phyloP scores from a whole-genome alignment of 2,797 vertebrate genomes.

The Brachyalestes nurse region DNA sequence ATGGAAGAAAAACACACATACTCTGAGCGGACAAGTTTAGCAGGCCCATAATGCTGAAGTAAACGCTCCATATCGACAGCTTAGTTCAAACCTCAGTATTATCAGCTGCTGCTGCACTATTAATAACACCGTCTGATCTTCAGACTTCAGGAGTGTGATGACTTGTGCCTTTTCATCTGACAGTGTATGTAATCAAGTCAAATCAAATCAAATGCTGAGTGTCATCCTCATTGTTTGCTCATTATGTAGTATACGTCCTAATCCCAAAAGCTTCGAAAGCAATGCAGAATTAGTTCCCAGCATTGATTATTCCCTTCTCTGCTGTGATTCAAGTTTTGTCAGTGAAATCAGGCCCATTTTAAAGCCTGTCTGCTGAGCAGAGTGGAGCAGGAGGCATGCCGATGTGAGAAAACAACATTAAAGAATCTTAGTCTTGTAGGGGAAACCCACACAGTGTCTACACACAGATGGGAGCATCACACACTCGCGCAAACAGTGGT shows the following conservation, averaged over 20 bases:
- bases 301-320: slow-evolving; percentile 30
- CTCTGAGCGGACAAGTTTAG: neutral
- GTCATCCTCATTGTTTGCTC: slow-evolving; percentile 39
- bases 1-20: slow-evolving; percentile 57
- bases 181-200: slow-evolving; percentile 31
- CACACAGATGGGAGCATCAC: slow-evolving; percentile 17
- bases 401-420: slow-evolving; percentile 30
- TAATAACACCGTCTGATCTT: slow-evolving; percentile 7
- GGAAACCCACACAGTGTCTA: neutral
- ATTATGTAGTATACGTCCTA: slow-evolving; percentile 36
- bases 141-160: neutral
- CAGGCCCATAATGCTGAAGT: slow-evolving; percentile 22
- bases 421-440: neutral
- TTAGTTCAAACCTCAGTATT: neutral
- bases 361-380: slow-evolving; percentile 27
- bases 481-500: neutral
- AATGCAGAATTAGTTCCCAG: slow-evolving; percentile 11
- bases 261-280: slow-evolving; percentile 28
- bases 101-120: neutral
- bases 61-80: slow-evolving; percentile 24
- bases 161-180: slow-evolving; percentile 19
- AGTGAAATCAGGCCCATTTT: slow-evolving; percentile 19
- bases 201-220: slow-evolving; percentile 24
- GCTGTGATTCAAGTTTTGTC: slow-evolving; percentile 38
- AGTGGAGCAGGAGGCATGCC: neutral